These are phyloP conservation scores for Gryllus bimaculatus DNA, from an alignment of 1,140 invertebrate species.

Conservation along the genomic window DNA sequence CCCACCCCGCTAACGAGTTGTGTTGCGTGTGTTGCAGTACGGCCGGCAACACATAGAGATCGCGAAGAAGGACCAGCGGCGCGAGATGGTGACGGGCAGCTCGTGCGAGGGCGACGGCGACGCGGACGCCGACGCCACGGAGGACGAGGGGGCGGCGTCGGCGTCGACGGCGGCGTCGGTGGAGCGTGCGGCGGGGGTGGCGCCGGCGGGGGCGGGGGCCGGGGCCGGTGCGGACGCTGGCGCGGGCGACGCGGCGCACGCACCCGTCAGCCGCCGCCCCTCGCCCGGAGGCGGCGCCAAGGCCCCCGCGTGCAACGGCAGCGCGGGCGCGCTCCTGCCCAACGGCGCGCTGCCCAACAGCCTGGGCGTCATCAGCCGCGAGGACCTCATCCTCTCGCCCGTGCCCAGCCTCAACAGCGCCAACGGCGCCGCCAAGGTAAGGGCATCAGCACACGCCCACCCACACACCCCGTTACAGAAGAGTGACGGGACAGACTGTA, in stretches of 20 bases:
- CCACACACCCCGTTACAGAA: too few species aligned
- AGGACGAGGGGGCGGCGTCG: slow-evolving; percentile 22
- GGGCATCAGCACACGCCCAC: slow-evolving; percentile 20
- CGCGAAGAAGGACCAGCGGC: slow-evolving; percentile 44
- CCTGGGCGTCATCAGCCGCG: slow-evolving; percentile 44
- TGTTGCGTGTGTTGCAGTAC: slow-evolving; percentile 47
- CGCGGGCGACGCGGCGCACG: background rate
- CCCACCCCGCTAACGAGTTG: too few species aligned
- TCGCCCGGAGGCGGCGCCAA: too few species aligned
- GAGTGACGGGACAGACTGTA: too few species aligned
- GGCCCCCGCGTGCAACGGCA: too few species aligned
- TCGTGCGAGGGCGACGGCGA: slow-evolving; percentile 39
- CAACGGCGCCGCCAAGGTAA: slow-evolving; percentile 22
- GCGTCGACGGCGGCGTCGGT: background rate
- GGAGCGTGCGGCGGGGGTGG: slow-evolving; percentile 11
- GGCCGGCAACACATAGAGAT: slow-evolving; percentile 69
- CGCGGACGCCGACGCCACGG: slow-evolving; percentile 22
- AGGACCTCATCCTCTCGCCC: slow-evolving; percentile 51
- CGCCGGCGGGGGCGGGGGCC: too few species aligned
- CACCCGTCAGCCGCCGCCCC: background rate
- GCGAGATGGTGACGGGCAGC: slow-evolving; percentile 39
- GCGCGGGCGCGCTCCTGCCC: slow-evolving; percentile 27
- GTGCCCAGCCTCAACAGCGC: slow-evolving; percentile 39
- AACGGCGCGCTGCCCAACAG: slow-evolving; percentile 34
- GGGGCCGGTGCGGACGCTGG: too few species aligned